Evolutionary conservation across 2,113 vertebrate genomes (phyloP), one percentile per base, ranked within the genome.

Genomic region (Zosterops borbonicus): DNA sequence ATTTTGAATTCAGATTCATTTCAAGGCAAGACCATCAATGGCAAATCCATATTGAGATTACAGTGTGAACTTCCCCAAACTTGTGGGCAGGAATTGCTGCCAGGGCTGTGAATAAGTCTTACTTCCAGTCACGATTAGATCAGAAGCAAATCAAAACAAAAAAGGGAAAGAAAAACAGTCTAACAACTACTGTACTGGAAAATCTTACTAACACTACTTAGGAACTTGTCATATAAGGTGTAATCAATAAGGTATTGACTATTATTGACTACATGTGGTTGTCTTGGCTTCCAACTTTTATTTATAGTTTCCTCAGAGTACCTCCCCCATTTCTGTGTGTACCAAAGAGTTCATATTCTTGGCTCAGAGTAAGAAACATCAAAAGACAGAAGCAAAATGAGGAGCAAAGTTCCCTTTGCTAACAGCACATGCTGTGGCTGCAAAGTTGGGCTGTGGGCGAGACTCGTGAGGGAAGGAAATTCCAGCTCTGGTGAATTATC

Each of bases 391-490:
- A 83, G 41, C 17, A 77, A 84, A 90, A 87, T 28, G 27, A 95
- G 62, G 28, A 91, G 62, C 42, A 81, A 86, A 85, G 46, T 74
- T 87, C 39, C 49, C 33, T 71, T 90, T 83, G 58, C 77, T 93
- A 68, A 68, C 41, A 69, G 60, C 59, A 90, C 56, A 56, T 53
- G 35, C 16, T 93, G 85, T 67, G 75, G 85, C 71, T 83, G 60
- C 44, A 59, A 74, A 44, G 29, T 4, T 93, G 78, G 67, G 50
- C 33, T 86, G 71, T 77, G 87, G 82, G 67, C 0, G 2, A 94
- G 75, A 92, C 47, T 20, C 46, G 3, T n/a, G 78, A 83, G 35
- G 29, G 56, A 96, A 94, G 90, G 79, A 95, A 95, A 94, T 94
- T 91, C 70, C 87, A 87, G 16, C 60, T 88, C 68, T 0, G 0